A percentile compares a stretch with the other conserved stretches of the same genome.
Evolutionary conservation across 2,113 vertebrate species (phyloP).

Genomic region (Irena cyanogastra): DNA sequence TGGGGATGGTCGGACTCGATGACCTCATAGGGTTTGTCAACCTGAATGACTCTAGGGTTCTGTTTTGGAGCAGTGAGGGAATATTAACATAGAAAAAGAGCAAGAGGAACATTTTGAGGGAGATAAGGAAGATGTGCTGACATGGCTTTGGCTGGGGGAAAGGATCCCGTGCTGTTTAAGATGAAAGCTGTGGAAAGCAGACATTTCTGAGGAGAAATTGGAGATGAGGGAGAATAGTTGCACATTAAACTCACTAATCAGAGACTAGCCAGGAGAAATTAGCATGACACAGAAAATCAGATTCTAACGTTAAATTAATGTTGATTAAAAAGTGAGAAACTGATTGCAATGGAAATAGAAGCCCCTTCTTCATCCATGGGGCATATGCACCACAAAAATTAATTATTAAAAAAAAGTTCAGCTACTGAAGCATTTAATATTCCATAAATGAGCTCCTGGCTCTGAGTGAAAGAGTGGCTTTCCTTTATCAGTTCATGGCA

Average conservation of each 20-base stretch:
- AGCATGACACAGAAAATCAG: neutral
- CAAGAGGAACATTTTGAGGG: neutral
- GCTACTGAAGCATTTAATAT: neutral
- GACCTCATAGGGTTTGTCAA: neutral
- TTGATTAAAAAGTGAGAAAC: constrained; percentile 6
- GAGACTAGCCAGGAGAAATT: constrained; percentile 10
- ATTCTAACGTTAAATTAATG: constrained; percentile 3
- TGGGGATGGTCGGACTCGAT: fast-evolving
- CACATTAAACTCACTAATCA: constrained; percentile 9
- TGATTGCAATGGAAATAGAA: constrained; percentile 4
- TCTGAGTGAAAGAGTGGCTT: neutral
- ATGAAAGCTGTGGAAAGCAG: neutral
- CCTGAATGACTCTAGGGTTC: fast-evolving
- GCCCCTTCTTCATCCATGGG: neutral
- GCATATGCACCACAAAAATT: neutral
- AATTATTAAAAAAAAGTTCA: neutral
- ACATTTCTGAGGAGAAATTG: neutral
- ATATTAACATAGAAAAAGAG: neutral
- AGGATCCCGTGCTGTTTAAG: neutral
- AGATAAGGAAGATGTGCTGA: neutral
- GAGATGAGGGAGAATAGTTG: neutral
- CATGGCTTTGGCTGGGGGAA: neutral
- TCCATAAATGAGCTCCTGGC: neutral
- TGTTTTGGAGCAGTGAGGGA: neutral
- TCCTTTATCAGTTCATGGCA: neutral